Conservation (phyloP, 2,888 invertebrate species). For the Melinaea marsaeus region DNA sequence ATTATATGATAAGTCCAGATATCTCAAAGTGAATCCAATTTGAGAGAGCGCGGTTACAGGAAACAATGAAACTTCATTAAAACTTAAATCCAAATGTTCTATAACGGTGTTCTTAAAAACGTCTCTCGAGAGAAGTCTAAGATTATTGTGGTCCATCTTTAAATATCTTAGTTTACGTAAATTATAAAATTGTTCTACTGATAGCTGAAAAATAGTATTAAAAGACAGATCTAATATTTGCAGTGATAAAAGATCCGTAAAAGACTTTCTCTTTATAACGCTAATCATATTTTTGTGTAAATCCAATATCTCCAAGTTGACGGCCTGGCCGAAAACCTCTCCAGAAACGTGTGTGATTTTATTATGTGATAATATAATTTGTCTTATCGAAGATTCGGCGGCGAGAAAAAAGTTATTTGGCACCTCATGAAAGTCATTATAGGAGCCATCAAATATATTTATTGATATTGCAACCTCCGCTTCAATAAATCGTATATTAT, state of each 20-base stretch:
- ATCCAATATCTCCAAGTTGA: slow-evolving; percentile 84
- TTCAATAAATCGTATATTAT: slow-evolving; percentile 75
- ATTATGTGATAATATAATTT: slow-evolving; percentile 86
- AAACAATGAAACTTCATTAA: slow-evolving; percentile 87
- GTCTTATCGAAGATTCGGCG: slow-evolving; percentile 80
- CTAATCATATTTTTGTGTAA: slow-evolving; percentile 86
- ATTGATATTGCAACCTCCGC: slow-evolving; percentile 78
- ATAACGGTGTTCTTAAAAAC: slow-evolving; percentile 88
- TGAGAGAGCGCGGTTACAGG: slow-evolving; percentile 87
- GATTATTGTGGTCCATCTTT: slow-evolving; percentile 83
- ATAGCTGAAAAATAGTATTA: slow-evolving; percentile 86
- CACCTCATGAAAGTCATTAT: slow-evolving; percentile 81
- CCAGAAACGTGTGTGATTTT: slow-evolving; percentile 82
- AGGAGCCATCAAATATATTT: slow-evolving; percentile 83
- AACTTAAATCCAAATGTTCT: slow-evolving; percentile 88
- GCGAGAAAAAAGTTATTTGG: slow-evolving; percentile 82
- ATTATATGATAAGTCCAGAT: slow-evolving; percentile 87
- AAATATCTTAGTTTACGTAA: slow-evolving; percentile 85
- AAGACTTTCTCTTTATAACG: slow-evolving; percentile 84
- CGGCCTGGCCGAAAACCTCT: slow-evolving; percentile 85
- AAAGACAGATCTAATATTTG: slow-evolving; percentile 88
- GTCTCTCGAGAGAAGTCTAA: slow-evolving; percentile 86
- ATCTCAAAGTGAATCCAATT: slow-evolving; percentile 86
- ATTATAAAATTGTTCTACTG: slow-evolving; percentile 88
- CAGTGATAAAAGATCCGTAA: slow-evolving; percentile 84